Percentiles rank a stretch among this genome's conserved stretches.
Evolutionary conservation across 2,113 vertebrate genomes (phyloP).

Genomic region (Theristicus caerulescens): DNA sequence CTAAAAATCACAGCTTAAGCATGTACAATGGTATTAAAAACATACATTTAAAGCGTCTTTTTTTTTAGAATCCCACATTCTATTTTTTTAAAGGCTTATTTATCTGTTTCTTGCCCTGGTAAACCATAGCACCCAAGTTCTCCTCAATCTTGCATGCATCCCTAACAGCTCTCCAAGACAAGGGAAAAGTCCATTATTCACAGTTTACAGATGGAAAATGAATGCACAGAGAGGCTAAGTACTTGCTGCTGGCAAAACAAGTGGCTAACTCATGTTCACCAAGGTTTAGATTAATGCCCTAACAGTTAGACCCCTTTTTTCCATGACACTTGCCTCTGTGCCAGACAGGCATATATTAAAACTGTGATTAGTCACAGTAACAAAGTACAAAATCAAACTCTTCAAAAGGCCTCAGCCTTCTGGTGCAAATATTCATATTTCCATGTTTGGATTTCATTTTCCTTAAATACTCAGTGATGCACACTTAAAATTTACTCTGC

Average conservation of each 20-base stretch:
- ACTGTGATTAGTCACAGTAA: not conserved
- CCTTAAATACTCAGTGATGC: not conserved
- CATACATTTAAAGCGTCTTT: not conserved
- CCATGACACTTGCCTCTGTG: not conserved
- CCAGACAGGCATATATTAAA: not conserved
- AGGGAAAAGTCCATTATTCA: not conserved
- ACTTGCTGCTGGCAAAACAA: slow-evolving; percentile 7
- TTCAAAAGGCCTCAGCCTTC: not conserved
- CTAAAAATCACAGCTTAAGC: not conserved
- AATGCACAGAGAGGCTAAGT: not conserved
- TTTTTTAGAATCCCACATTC: not conserved
- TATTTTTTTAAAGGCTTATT: not conserved
- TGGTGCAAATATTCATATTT: not conserved
- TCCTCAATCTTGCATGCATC: not conserved
- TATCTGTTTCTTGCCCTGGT: not conserved
- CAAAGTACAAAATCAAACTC: not conserved
- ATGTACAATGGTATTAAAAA: not conserved
- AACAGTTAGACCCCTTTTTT: not conserved
- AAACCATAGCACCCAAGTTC: not conserved
- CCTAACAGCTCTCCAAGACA: not conserved
- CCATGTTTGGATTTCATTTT: not conserved
- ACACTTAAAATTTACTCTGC: not conserved
- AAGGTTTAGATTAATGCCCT: not conserved
- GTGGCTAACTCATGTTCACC: not conserved
- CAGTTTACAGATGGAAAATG: not conserved